phyloP scores from a whole-genome alignment of 1,140 invertebrate genomes.

The Cotesia chilonis region DNA sequence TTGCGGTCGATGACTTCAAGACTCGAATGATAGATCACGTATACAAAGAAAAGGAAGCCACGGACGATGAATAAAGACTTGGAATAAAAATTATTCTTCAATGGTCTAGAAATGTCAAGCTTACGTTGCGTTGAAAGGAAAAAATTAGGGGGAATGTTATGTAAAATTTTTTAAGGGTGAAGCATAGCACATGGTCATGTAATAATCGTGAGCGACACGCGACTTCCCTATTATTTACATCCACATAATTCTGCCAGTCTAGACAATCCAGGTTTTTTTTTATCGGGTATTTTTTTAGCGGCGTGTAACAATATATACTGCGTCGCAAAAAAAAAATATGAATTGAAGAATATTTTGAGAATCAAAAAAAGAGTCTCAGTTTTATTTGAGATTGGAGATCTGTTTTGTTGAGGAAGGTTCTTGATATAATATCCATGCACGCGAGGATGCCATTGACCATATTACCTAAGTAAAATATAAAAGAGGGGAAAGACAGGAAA shows the following conservation, averaged over 20 bases:
- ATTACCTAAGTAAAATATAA: conserved; percentile 17
- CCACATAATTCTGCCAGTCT: conserved; percentile 32
- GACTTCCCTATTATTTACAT: conserved; percentile 28
- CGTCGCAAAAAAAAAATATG: neutral
- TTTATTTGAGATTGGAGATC: neutral
- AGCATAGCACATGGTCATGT: conserved; percentile 33
- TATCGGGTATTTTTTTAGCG: conserved; percentile 9
- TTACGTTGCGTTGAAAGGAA: neutral
- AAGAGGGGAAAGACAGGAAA: conserved; percentile 9
- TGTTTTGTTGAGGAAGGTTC: conserved; percentile 19
- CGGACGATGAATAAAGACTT: conserved; percentile 2
- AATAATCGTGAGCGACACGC: conserved; percentile 41
- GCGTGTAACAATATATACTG: neutral
- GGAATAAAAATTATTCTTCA: neutral
- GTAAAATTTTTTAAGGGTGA: conserved; percentile 29
- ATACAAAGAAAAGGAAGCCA: conserved; percentile 1
- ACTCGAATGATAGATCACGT: neutral
- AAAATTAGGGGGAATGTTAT: conserved; percentile 23
- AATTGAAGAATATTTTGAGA: neutral
- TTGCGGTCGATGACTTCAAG: conserved; percentile 6
- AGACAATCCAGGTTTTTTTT: conserved; percentile 36
- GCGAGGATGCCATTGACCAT: conserved; percentile 27
- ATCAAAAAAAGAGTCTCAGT: neutral
- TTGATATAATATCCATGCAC: neutral
- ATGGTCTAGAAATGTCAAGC: neutral